Evolutionary conservation across 2,113 vertebrate genomes (phyloP).

Genomic region (Dicrurus megarhynchus): DNA sequence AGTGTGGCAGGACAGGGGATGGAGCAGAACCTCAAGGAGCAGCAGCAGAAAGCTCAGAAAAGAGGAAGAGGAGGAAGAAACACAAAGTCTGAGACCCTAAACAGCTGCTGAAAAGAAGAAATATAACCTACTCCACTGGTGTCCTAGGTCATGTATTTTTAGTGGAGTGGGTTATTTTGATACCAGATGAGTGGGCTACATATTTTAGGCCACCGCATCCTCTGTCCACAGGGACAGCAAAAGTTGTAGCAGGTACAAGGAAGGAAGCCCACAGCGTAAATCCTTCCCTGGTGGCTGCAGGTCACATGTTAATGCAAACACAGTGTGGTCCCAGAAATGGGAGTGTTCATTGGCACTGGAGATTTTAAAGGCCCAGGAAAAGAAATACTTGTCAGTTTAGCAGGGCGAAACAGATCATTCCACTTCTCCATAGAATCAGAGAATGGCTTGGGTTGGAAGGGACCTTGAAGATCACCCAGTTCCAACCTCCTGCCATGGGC

Average conservation of each 20-base stretch:
- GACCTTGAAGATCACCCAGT: neutral
- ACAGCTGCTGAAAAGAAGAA: neutral
- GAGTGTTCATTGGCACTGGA: neutral
- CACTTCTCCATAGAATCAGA: neutral
- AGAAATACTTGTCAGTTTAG: neutral
- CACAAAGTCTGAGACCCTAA: neutral
- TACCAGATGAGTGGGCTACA: neutral
- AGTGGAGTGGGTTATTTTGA: neutral
- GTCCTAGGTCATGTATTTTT: neutral
- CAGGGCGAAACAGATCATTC: neutral
- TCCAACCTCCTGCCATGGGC: neutral
- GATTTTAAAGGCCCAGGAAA: neutral
- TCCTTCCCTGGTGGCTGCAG: neutral
- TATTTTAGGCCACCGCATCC: rapidly evolving
- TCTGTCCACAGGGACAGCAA: neutral
- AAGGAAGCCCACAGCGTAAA: neutral
- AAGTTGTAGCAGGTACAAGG: neutral
- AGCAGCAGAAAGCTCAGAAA: neutral
- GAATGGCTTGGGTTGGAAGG: neutral
- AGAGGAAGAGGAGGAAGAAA: neutral
- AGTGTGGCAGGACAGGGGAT: neutral
- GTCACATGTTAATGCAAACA: neutral
- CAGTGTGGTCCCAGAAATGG: neutral
- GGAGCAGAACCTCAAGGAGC: neutral
- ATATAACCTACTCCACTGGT: neutral